A percentile compares a stretch with the other conserved stretches of the same genome.
These are phyloP conservation scores for Momotus momota DNA, from an alignment of 2,797 vertebrate genomes.

Conservation along the genomic window DNA sequence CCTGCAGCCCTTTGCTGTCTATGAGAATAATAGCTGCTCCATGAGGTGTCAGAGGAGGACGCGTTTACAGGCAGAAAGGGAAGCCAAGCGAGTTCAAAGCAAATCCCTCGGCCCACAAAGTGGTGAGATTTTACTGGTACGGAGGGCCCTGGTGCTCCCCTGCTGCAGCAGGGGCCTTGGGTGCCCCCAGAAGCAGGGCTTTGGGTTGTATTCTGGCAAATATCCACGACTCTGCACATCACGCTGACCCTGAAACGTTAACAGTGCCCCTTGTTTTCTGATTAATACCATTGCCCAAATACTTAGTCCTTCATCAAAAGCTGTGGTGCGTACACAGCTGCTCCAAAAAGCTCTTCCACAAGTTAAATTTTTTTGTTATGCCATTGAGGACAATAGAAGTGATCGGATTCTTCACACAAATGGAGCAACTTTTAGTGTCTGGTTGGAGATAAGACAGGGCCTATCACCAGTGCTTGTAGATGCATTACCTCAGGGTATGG, in stretches of 20 bases:
- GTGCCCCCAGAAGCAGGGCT: not conserved
- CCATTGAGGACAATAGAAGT: not conserved
- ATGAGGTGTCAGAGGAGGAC: not conserved
- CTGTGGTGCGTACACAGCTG: not conserved
- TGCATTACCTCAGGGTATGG: rapidly evolving
- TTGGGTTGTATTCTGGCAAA: rapidly evolving
- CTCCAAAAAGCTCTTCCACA: not conserved
- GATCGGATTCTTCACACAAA: not conserved
- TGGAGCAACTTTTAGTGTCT: not conserved
- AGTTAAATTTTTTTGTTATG: not conserved
- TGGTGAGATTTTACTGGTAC: not conserved
- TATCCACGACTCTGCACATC: rapidly evolving
- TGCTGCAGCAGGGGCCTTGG: not conserved
- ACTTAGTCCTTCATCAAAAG: not conserved
- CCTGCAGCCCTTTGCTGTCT: not conserved
- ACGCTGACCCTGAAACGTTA: not conserved
- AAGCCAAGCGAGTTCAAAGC: not conserved
- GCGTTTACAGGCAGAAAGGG: too few species aligned
- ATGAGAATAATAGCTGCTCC: too few species aligned
- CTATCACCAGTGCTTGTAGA: not conserved
- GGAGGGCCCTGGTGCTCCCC: rapidly evolving
- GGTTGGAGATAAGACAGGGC: rapidly evolving
- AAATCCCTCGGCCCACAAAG: not conserved
- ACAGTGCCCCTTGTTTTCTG: not conserved
- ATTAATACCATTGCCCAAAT: not conserved